Conservation (phyloP, 2,888 invertebrate genomes). For the Parnassius apollo region DNA sequence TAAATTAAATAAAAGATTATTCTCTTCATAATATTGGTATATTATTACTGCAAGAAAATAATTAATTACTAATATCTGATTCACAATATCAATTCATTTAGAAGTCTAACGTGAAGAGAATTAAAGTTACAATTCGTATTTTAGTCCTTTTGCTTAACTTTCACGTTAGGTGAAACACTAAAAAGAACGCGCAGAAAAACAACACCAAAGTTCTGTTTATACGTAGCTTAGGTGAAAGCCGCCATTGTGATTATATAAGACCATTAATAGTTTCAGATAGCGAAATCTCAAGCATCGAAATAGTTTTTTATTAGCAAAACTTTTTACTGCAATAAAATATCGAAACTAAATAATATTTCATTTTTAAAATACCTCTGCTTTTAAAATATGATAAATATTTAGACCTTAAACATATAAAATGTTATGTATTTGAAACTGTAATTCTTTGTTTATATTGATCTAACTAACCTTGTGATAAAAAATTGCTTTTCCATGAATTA, state of each 20-base stretch:
- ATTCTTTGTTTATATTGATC: not conserved
- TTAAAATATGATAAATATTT: too few relatives aligned
- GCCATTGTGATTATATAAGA: conserved; percentile 31
- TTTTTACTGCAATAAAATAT: too few relatives aligned
- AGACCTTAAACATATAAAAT: too few relatives aligned
- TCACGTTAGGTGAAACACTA: conserved; percentile 27
- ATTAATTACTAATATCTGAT: too few relatives aligned
- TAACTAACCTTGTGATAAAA: not conserved
- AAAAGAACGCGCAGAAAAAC: conserved; percentile 27
- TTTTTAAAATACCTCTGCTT: too few relatives aligned
- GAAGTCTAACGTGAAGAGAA: not conserved
- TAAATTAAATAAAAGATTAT: too few relatives aligned
- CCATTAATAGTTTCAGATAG: conserved; percentile 20
- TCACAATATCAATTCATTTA: too few relatives aligned
- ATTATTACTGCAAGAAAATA: too few relatives aligned
- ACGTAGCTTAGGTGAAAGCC: conserved; percentile 34
- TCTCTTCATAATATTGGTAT: too few relatives aligned
- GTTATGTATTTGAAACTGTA: not conserved
- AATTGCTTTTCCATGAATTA: not conserved
- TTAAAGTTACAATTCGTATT: not conserved
- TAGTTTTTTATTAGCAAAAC: not conserved
- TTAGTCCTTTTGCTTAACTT: conserved; percentile 6
- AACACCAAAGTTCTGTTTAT: conserved; percentile 27
- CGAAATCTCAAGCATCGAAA: conserved; percentile 6
- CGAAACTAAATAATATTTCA: too few relatives aligned